Evolutionary conservation across 2,113 vertebrate genomes (phyloP), one percentile per base, ranked within the genome.

Genomic region (Serinus canaria): DNA sequence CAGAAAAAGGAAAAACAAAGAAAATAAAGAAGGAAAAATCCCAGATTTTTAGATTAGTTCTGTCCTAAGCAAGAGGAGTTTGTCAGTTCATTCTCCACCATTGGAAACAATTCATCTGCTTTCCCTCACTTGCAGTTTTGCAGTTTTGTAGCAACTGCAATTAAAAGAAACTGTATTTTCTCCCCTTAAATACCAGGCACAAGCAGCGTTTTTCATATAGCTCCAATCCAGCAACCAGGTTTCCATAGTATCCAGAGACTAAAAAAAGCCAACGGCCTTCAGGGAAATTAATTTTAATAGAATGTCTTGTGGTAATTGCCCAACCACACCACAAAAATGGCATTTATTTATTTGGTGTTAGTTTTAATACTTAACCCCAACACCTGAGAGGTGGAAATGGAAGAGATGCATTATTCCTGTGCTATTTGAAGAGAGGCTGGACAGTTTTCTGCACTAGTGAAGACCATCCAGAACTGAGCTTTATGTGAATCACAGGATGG

Each of bases 211-310:
- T 95, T 86, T 90, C 90, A 88, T 70, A 83, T 13, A 91, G 82
- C 81, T 95, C 81, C 73, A 63, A 66, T 94, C 91, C 50, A 10
- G 89, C 58, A 94, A 84, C 37, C 81, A 92, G 81, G 95, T 95
- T 97, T 97, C 96, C 96, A 97, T 95, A 96, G 94, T 94, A 96
- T 90, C 94, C 72, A 88, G 88, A 88, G 87, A 90, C 93, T 94
- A 94, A 94, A 97, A 97, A 94, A 97, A 96, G 92, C 90, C n/a
- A 81, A 56, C 43, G 4, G 62, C 72, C 83, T 94, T 95, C 46
- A 13, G 87, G 81, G 89, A 95, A 94, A 95, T 95, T 97, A 94
- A 94, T 94, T 94, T 89, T 87, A 92, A 94, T 95, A 87, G 52
- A 84, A 81, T 44, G 83, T 81, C 86, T 92, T 70, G 76, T 91